Conservation (phyloP, 2,888 invertebrate genomes). For the Xylophagus ater region DNA sequence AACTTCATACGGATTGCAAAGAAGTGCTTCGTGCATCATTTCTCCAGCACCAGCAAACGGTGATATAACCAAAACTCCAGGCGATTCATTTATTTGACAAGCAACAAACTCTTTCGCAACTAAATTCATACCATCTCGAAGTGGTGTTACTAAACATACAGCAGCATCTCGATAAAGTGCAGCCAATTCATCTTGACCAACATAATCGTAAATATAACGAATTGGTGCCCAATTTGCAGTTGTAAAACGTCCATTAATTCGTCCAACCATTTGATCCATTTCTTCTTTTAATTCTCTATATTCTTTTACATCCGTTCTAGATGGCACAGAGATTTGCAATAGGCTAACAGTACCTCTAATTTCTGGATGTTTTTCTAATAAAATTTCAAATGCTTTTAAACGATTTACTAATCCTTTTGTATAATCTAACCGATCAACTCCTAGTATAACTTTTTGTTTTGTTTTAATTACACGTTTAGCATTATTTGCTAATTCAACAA, state of each 20-base stretch:
- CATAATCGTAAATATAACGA: conserved; percentile 74
- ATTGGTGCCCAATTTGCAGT: conserved; percentile 91
- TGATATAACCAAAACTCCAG: conserved; percentile 77
- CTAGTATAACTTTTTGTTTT: conserved; percentile 70
- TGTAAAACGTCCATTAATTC: conserved; percentile 80
- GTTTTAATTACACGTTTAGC: conserved; percentile 57
- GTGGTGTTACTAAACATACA: conserved; percentile 76
- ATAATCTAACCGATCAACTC: conserved; percentile 82
- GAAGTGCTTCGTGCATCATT: conserved; percentile 86
- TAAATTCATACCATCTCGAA: conserved; percentile 84
- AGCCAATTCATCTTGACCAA: conserved; percentile 75
- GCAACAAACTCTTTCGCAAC: conserved; percentile 90
- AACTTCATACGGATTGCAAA: conserved; percentile 82
- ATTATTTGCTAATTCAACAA: conserved; percentile 66
- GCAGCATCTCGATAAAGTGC: conserved; percentile 79
- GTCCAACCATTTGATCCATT: conserved; percentile 74
- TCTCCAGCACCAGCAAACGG: conserved; percentile 89
- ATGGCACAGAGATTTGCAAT: conserved; percentile 79
- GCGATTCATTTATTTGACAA: conserved; percentile 76
- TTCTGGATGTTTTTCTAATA: conserved; percentile 74
- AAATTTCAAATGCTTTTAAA: conserved; percentile 68
- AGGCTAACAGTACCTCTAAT: conserved; percentile 71
- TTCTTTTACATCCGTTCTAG: conserved; percentile 80
- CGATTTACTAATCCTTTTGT: conserved; percentile 81
- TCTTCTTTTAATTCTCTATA: conserved; percentile 84